Base-by-base conservation (phyloP, 2,888 invertebrate species). In the Holacanthella duospinosa region DNA sequence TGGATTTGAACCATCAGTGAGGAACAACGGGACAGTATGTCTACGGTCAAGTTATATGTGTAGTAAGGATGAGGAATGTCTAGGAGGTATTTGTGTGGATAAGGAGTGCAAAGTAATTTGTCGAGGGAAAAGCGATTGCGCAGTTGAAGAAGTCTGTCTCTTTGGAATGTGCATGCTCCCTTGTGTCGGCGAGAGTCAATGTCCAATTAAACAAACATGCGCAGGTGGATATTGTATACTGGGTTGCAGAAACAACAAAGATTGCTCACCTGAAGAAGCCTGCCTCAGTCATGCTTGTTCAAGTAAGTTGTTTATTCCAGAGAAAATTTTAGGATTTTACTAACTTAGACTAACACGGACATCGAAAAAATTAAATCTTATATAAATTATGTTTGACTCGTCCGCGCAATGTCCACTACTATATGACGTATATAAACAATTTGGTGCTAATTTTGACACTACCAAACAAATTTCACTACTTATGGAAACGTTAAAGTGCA, bases 91-190 rank as follows among this genome's bases (percentile, higher is more conserved):
- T 48, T 93, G 93, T 76, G 83, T 85, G 53, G 86, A 87, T 73
- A 87, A 87, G 9, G 89, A 92, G 76, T 93, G 93, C 75, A 85
- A 87, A 77, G 82, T 86, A 21, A 87, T 89, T 26, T 93, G 92
- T 74, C 83, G 86, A 67, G 84, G 86, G 74, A 81, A 83, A 29
- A 82, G 83, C 60, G 91, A 92, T 74, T 93, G 92, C 75, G 86
- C 87, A 2, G 76, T 79, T 19, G 90, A 88, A 26, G 92, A 93
- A 75, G 81, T 83, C 70, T 93, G 93, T 75, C 76, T 84, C 1
- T 84, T 86, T 71, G 90, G 85, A 75, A 84, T 87, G 68, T 93
- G 93, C 75, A 82, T 85, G 65, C 81, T 85, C n/a, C 84, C 89
- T 64, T 93, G 93, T 73, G 82, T 83, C 59, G 85, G 86, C 63